Evolutionary conservation across 2,113 vertebrate genomes (phyloP), one percentile per base, ranked within the genome.

Genomic region (Etheostoma cragini): DNA sequence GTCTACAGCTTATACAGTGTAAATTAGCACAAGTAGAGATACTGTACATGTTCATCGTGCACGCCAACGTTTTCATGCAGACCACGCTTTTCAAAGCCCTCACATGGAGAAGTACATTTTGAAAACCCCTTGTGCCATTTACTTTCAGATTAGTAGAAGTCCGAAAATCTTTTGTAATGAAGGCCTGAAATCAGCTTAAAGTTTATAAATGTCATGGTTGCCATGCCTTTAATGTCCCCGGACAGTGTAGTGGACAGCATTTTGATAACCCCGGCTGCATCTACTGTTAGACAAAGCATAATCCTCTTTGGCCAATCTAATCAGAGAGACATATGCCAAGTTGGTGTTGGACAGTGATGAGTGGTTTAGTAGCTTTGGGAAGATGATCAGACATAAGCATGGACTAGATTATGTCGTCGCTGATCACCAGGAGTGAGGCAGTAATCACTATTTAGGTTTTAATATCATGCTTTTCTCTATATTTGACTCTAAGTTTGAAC

Each of bases 221-320:
- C 71, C 61, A 67, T 82, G 33, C 30, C 35, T 67, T 80, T 84
- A 74, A 81, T 83, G 56, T 69, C 35, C 52, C 50, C 71, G 84
- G n/a, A 74, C 47, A 49, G 64, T 68, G 33, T 30, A 58, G 30
- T 82, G 46, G 81, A 87, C 49, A 82, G 58, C 79, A 80, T 86
- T 88, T 88, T 60, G 69, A 68, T 86, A 82, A 87, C 61, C 76
- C 71, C 11, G 17, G 78, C 82, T 68, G 47, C 72, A 66, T 86
- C 54, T 66, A 87, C 84, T 81, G 80, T 84, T 90, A 87, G 89
- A 89, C 52, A 77, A 80, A 74, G 26, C 10, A 11, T 89, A 90
- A 93, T 92, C 90, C 85, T 92, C 90, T 91, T 92, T 89, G 74
- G 88, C 70, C 89, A 85, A 91, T 93, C 87, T 91, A 87, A 93